A percentile compares a stretch with the other conserved stretches of the same genome.
Evolutionary conservation across 2,797 vertebrate genomes (phyloP).

Genomic region (Atherinosoma microstoma): DNA sequence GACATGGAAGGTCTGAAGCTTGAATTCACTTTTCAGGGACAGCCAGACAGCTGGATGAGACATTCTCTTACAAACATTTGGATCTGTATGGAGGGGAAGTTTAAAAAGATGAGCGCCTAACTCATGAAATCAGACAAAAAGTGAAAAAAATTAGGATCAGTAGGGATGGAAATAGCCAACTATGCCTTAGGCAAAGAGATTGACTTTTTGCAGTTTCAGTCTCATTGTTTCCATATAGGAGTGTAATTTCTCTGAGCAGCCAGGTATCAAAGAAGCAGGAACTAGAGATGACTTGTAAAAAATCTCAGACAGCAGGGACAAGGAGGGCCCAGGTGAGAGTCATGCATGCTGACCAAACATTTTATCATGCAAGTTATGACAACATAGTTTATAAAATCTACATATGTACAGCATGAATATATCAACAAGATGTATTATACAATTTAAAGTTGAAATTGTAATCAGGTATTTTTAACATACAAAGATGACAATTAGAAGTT

Average conservation of each 20-base stretch:
- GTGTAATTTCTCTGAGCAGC: slow-evolving; percentile 19
- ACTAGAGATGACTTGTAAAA: no score
- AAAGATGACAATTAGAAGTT: not conserved
- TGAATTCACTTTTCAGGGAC: not conserved
- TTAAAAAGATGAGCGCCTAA: not conserved
- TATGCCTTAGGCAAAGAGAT: not conserved
- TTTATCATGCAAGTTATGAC: no score
- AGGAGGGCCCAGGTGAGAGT: no score
- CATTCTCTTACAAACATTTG: not conserved
- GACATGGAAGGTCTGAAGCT: not conserved
- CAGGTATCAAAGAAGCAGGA: not conserved
- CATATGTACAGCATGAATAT: not conserved
- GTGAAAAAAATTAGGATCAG: not conserved
- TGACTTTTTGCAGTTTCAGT: slow-evolving; percentile 7
- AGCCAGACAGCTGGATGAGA: not conserved
- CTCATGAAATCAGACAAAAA: not conserved
- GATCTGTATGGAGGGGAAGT: no score
- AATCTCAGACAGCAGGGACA: no score
- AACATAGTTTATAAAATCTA: not conserved
- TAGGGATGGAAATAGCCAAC: not conserved
- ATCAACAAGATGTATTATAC: not conserved
- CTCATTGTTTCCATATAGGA: not conserved
- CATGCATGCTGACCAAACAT: no score
- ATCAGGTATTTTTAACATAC: not conserved
- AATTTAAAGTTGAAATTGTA: not conserved